These are phyloP conservation scores for Sander lucioperca DNA, from an alignment of 2,113 vertebrate species.

Conservation along the genomic window DNA sequence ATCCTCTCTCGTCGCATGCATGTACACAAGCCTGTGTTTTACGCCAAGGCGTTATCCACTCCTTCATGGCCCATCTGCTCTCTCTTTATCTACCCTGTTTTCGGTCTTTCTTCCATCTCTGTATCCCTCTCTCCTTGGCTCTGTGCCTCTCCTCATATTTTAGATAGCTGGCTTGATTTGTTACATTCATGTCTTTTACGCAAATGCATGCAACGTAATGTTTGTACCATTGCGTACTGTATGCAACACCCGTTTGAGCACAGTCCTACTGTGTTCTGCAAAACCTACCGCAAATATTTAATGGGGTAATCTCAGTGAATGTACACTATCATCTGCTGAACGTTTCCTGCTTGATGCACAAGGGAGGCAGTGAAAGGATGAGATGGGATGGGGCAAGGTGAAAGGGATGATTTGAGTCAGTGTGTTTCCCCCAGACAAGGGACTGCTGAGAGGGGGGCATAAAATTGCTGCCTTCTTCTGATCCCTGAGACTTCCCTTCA, in stretches of 20 bases:
- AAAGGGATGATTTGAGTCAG: constrained; percentile 46
- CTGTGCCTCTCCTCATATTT: constrained; percentile 56
- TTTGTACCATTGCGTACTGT: constrained; percentile 34
- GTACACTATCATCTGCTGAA: constrained; percentile 34
- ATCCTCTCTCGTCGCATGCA: constrained; percentile 70
- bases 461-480: constrained; percentile 47
- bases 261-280: constrained; percentile 43
- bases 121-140: constrained; percentile 57
- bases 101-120: constrained; percentile 72
- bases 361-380: constrained; percentile 22
- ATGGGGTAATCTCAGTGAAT: constrained; percentile 53
- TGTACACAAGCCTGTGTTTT: constrained; percentile 73
- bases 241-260: constrained; percentile 14
- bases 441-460: constrained; percentile 32
- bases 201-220: constrained; percentile 33
- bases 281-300: constrained; percentile 40
- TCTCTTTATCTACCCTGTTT: constrained; percentile 72
- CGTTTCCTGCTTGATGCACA: constrained; percentile 40
- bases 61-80: constrained; percentile 82
- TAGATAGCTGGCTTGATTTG: constrained; percentile 64
- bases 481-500: constrained; percentile 48
- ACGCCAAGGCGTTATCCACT: constrained; percentile 79
- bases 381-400: constrained; percentile 48
- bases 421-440: constrained; percentile 41
- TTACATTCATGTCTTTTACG: constrained; percentile 57